These are phyloP conservation scores for Corydoras maculifer DNA, from an alignment of 2,113 vertebrate genomes.

Conservation along the genomic window DNA sequence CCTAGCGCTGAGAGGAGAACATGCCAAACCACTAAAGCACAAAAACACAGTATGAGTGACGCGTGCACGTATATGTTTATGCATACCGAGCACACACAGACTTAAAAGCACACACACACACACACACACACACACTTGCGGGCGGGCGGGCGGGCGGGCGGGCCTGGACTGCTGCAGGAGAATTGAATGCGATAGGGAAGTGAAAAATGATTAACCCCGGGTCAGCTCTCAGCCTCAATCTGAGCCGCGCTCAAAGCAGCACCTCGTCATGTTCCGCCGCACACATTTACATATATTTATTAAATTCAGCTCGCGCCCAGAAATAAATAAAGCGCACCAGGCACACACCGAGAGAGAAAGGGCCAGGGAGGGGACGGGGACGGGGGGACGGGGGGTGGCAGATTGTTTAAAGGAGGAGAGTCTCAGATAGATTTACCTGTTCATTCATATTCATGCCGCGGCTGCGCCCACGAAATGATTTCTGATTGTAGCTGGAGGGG, in stretches of 20 bases:
- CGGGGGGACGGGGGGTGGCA: conserved; percentile 46
- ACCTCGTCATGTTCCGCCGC: conserved; percentile 82
- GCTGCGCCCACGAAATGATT: conserved; percentile 30
- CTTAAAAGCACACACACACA: neutral
- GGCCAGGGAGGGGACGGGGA: conserved; percentile 7
- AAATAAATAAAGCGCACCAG: conserved; percentile 68
- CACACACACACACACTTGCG: conserved; percentile 21
- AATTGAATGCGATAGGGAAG: conserved; percentile 87
- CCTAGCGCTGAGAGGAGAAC: too few relatives aligned
- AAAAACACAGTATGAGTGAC: too few relatives aligned
- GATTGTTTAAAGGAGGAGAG: conserved; percentile 71
- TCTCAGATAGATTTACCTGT: conserved; percentile 68
- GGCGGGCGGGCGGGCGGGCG: neutral
- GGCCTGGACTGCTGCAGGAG: conserved; percentile 50
- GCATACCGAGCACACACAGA: too few relatives aligned
- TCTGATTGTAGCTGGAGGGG: conserved; percentile 33
- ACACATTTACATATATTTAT: conserved; percentile 91
- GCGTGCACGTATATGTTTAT: too few relatives aligned
- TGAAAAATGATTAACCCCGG: conserved; percentile 91
- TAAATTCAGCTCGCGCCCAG: conserved; percentile 71
- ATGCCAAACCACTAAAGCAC: too few relatives aligned
- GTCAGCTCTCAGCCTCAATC: conserved; percentile 85
- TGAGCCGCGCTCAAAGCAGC: conserved; percentile 83
- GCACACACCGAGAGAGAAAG: conserved; percentile 28
- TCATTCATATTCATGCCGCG: conserved; percentile 68